phyloP scores from a whole-genome alignment of 2,797 vertebrate genomes.

The Epinephelus coioides region DNA sequence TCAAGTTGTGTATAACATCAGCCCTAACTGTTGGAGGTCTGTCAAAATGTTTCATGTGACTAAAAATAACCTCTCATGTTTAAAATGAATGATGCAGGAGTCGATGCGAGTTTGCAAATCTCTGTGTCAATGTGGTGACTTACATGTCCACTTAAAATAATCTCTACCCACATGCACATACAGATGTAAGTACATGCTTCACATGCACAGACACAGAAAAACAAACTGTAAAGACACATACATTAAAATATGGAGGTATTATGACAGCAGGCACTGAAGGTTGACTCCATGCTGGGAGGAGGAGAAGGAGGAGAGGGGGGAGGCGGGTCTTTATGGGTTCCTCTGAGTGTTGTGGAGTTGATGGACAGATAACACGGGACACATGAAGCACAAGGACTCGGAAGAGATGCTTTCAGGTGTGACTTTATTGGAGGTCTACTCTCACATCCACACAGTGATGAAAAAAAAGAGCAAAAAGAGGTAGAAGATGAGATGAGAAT shows the following conservation, averaged over 20 bases:
- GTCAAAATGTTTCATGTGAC: neutral
- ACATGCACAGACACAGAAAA: conserved; percentile 62
- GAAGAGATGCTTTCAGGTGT: conserved; percentile 89
- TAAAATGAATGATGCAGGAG: conserved; percentile 21
- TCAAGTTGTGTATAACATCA: neutral
- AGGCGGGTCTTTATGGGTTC: conserved; percentile 63
- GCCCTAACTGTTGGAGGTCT: neutral
- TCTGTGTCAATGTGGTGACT: conserved; percentile 28
- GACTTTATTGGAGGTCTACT: conserved; percentile 86
- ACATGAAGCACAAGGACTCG: conserved; percentile 90
- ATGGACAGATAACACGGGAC: conserved; percentile 88
- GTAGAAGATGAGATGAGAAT: conserved; percentile 75
- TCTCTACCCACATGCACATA: conserved; percentile 53
- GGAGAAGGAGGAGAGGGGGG: neutral
- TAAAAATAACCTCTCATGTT: conserved; percentile 19
- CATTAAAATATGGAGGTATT: conserved; percentile 51
- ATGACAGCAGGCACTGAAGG: conserved; percentile 71
- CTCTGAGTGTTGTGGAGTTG: conserved; percentile 79
- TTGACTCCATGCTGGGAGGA: conserved; percentile 77
- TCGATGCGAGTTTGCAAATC: conserved; percentile 4
- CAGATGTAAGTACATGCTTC: conserved; percentile 64
- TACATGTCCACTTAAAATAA: conserved; percentile 27
- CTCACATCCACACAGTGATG: conserved; percentile 85
- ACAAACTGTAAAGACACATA: conserved; percentile 33
- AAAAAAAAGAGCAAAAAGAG: conserved; percentile 69